phyloP scores from a whole-genome alignment of 2,888 invertebrate species.

The Chesias legatella region DNA sequence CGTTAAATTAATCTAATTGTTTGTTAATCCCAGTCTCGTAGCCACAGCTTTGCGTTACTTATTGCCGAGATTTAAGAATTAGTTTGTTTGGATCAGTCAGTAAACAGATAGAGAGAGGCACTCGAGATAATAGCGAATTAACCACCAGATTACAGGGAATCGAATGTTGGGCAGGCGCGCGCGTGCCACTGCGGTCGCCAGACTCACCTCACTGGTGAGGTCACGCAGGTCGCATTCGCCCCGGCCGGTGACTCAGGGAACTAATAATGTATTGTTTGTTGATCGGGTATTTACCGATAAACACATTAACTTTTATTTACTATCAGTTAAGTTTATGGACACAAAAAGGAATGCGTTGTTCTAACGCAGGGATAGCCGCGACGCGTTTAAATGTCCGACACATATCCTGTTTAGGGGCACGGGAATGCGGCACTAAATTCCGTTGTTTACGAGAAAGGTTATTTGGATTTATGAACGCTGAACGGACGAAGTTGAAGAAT shows the following conservation, averaged over 20 bases:
- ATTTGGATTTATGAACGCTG: constrained; percentile 23
- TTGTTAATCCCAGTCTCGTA: constrained; percentile 5
- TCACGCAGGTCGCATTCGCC: no score
- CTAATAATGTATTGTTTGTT: no score
- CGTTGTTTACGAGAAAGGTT: constrained; percentile 17
- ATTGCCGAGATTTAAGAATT: constrained; percentile 15
- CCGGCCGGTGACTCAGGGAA: no score
- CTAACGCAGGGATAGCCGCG: constrained; percentile 1
- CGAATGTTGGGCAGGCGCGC: no score
- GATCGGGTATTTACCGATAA: no score
- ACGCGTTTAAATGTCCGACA: not conserved
- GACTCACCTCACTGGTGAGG: no score
- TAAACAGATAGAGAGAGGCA: not conserved
- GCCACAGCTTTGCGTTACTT: constrained; percentile 10
- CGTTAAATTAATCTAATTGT: constrained; percentile 19
- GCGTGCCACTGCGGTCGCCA: no score
- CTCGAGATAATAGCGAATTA: not conserved
- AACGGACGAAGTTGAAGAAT: constrained; percentile 20
- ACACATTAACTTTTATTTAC: not conserved
- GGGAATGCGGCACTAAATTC: constrained; percentile 14
- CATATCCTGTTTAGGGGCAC: constrained; percentile 10
- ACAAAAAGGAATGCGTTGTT: not conserved
- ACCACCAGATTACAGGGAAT: not conserved
- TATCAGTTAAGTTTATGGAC: not conserved
- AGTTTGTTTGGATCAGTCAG: constrained; percentile 4